Conservation (phyloP, 2,113 vertebrate species). For the Eonycteris spelaea region DNA sequence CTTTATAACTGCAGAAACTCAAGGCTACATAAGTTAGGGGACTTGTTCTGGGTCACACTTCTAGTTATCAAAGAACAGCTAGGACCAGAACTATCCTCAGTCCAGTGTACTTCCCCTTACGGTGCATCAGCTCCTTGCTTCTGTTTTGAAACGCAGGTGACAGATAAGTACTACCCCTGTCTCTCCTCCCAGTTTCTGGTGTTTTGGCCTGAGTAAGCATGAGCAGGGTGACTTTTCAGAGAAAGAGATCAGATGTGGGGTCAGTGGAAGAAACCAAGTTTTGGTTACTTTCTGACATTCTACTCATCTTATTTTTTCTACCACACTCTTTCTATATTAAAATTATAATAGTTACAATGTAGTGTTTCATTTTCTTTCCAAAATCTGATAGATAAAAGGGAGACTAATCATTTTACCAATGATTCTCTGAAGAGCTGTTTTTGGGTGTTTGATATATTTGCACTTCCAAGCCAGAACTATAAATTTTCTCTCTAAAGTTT, state of each 20-base stretch:
- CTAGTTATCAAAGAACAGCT: neutral
- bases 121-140: neutral
- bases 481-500: constrained; percentile 27
- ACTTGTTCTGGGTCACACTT: neutral
- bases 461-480: neutral
- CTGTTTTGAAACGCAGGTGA: neutral
- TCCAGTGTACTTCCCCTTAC: neutral
- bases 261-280: neutral
- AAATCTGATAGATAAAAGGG: neutral
- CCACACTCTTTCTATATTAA: neutral
- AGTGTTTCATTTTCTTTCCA: neutral
- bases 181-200: neutral
- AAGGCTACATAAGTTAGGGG: neutral
- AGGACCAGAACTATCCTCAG: neutral
- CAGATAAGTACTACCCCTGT: neutral
- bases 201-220: neutral
- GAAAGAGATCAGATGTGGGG: neutral
- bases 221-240: neutral
- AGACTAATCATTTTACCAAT: constrained; percentile 14
- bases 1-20: neutral
- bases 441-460: neutral
- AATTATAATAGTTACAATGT: neutral
- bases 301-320: neutral
- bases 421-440: neutral
- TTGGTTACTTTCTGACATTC: neutral